These are phyloP conservation scores for Cabera pusaria DNA, from an alignment of 2,888 invertebrate species.

Conservation along the genomic window DNA sequence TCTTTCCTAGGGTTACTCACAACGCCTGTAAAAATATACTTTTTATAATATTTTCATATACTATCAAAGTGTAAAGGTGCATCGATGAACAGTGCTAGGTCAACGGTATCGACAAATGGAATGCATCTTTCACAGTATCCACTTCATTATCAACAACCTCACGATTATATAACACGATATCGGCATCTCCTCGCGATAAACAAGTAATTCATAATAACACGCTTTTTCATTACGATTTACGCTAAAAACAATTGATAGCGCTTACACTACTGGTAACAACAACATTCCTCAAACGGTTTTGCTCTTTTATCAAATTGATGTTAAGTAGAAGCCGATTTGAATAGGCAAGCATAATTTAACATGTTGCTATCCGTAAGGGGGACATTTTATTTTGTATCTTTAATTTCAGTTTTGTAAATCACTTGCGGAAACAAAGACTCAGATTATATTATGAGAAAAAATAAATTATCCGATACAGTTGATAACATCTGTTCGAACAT, in stretches of 20 bases:
- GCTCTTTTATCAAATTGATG: constrained; percentile 33
- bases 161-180: constrained; percentile 58
- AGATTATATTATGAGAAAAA: neutral
- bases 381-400: too few species aligned
- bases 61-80: constrained; percentile 64
- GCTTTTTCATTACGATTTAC: constrained; percentile 42
- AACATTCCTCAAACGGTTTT: constrained; percentile 63
- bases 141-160: constrained; percentile 64
- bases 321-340: constrained; percentile 5
- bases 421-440: too few species aligned
- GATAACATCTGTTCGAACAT: constrained; percentile 16
- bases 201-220: constrained; percentile 50
- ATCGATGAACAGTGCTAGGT: constrained; percentile 73
- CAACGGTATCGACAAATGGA: constrained; percentile 72
- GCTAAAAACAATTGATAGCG: constrained; percentile 69
- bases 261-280: constrained; percentile 82
- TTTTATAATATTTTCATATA: constrained; percentile 47
- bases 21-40: constrained; percentile 68
- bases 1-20: constrained; percentile 50
- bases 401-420: too few species aligned
- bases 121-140: constrained; percentile 77
- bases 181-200: constrained; percentile 52
- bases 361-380: constrained; percentile 1
- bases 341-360: constrained; percentile 9
- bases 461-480: constrained; percentile 6